Percentiles rank a stretch among this genome's conserved stretches.
Conservation (phyloP, 2,888 invertebrate species). For the Tachina fera region DNA sequence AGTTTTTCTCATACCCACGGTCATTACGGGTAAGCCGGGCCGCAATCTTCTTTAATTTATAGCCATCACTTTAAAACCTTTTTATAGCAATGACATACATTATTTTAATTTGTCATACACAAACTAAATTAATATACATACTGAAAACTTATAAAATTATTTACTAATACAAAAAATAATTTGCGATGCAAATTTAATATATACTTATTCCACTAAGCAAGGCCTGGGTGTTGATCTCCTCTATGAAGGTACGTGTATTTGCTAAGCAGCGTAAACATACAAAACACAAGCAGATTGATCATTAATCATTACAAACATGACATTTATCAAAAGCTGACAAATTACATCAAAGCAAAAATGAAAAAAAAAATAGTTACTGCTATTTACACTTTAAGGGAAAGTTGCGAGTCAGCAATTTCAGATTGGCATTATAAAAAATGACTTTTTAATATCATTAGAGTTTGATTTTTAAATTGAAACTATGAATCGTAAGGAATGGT, state of each 20-base stretch:
- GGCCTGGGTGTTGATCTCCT: too few species aligned
- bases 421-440: not conserved
- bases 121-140: too few species aligned
- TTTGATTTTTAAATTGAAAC: not conserved
- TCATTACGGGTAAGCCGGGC: too few species aligned
- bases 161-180: not conserved
- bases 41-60: too few species aligned
- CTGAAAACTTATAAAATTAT: not conserved
- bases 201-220: not conserved
- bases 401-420: not conserved
- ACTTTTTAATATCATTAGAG: not conserved
- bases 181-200: not conserved
- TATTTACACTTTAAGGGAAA: slow-evolving; percentile 41
- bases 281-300: slow-evolving; percentile 16
- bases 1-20: too few species aligned
- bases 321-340: slow-evolving; percentile 34
- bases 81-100: too few species aligned
- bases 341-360: slow-evolving; percentile 36
- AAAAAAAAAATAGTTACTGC: not conserved
- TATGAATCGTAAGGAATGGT: not conserved
- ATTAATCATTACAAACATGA: slow-evolving; percentile 33
- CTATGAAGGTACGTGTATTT: not conserved
- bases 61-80: too few species aligned
- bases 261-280: not conserved
- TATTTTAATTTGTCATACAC: too few species aligned